A percentile compares a stretch with the other conserved stretches of the same genome.
phyloP scores from a whole-genome alignment of 92 coral and sea anemone genomes.

The Umimayanthus kanabou region DNA sequence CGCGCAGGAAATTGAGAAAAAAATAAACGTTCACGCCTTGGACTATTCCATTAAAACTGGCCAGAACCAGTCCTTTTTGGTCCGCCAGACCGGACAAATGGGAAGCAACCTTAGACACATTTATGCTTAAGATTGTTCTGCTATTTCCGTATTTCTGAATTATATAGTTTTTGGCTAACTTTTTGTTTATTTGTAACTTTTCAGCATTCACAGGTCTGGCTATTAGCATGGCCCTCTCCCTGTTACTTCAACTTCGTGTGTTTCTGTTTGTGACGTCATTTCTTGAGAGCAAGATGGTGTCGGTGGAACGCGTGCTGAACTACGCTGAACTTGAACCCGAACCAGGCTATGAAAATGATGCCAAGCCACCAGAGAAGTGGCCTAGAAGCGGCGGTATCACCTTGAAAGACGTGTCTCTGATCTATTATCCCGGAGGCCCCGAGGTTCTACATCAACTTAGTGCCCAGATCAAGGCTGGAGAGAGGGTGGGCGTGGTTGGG shows the following conservation, averaged over 20 bases:
- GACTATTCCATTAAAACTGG: no score
- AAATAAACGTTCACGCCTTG: no score
- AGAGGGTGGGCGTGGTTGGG: slow-evolving; percentile 54
- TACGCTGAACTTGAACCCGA: slow-evolving; percentile 50
- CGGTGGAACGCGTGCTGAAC: slow-evolving; percentile 49
- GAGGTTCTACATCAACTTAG: slow-evolving; percentile 39
- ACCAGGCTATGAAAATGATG: slow-evolving; percentile 26
- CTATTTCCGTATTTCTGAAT: no score
- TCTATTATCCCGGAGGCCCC: slow-evolving; percentile 45
- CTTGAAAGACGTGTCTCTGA: slow-evolving; percentile 40
- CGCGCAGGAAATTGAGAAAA: no score
- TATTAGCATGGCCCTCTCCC: background rate
- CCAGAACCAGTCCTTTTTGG: no score
- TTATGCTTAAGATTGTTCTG: no score
- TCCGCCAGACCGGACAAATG: no score
- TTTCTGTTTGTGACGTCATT: background rate
- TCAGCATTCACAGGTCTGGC: background rate
- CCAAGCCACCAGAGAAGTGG: slow-evolving; percentile 41
- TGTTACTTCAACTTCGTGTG: background rate
- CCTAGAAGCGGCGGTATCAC: slow-evolving; percentile 42
- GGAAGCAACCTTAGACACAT: no score
- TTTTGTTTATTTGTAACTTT: background rate
- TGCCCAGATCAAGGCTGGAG: slow-evolving; percentile 42
- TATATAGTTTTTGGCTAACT: no score
- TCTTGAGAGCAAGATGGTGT: slow-evolving; percentile 44